Conservation (phyloP, 2,113 vertebrate genomes). For the Anthoscopus minutus region DNA sequence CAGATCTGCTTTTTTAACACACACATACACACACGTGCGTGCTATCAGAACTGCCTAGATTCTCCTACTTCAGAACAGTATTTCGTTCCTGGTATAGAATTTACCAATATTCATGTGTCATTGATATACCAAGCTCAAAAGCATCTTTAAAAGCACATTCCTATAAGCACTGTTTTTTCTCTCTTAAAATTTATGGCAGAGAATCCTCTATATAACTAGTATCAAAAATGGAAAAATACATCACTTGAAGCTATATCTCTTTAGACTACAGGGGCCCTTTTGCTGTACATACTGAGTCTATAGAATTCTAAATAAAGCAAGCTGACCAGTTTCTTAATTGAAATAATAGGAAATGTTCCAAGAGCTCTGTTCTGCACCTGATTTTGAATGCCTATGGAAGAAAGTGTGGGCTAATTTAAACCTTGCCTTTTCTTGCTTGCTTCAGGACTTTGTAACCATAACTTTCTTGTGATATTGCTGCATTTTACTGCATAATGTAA, state of each 20-base stretch:
- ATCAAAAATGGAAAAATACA: neutral
- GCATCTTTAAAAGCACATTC: neutral
- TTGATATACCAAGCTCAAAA: neutral
- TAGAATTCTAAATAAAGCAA: neutral
- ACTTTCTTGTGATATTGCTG: neutral
- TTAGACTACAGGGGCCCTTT: neutral
- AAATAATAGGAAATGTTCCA: neutral
- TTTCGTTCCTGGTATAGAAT: neutral
- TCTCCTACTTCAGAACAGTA: neutral
- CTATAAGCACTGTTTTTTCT: neutral
- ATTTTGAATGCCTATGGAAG: neutral
- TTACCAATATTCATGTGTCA: neutral
- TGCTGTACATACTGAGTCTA: neutral
- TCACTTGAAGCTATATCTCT: neutral
- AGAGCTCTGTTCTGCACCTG: neutral
- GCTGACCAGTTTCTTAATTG: neutral
- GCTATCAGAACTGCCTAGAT: neutral
- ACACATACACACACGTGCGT: neutral
- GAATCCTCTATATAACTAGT: neutral
- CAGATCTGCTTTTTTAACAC: neutral
- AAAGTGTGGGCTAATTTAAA: neutral
- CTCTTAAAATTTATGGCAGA: neutral
- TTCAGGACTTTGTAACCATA: neutral
- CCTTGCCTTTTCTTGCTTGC: neutral
- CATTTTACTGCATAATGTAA: slow-evolving; percentile 8